A percentile compares a stretch with the other conserved stretches of the same genome.
phyloP scores from a whole-genome alignment of 2,888 invertebrate genomes.

The Polyploca ridens region DNA sequence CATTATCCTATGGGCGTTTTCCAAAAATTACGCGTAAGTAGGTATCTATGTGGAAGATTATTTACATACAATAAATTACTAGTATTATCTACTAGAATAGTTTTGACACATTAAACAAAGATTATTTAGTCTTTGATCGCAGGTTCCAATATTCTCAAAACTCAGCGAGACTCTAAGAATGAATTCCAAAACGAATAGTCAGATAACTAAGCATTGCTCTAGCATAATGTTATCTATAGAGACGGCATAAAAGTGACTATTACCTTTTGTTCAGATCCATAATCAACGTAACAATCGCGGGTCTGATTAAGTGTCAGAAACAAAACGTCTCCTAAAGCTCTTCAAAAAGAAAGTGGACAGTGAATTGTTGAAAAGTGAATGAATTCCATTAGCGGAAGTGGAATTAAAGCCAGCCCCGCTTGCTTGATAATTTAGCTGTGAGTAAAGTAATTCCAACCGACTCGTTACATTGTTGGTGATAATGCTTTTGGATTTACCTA shows the following conservation, averaged over 20 bases:
- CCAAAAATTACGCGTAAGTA: too few species aligned
- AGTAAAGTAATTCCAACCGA: slow-evolving; percentile 48
- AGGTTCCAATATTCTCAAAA: too few species aligned
- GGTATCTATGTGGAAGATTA: too few species aligned
- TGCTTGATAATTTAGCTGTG: slow-evolving; percentile 56
- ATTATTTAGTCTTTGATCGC: too few species aligned
- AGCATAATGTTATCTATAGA: slow-evolving; percentile 2
- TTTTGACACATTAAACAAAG: too few species aligned
- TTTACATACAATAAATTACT: too few species aligned
- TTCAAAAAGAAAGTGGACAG: slow-evolving; percentile 58
- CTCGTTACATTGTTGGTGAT: slow-evolving; percentile 47
- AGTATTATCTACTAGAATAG: too few species aligned
- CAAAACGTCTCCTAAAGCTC: slow-evolving; percentile 54
- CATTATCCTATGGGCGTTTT: too few species aligned
- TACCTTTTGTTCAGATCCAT: slow-evolving; percentile 24
- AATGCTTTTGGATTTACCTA: slow-evolving; percentile 42
- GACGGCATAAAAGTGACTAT: background rate
- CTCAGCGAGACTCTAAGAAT: too few species aligned
- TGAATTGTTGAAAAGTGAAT: slow-evolving; percentile 66
- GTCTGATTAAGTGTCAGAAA: slow-evolving; percentile 57
- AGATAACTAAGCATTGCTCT: background rate
- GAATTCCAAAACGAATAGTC: too few species aligned
- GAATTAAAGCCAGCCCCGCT: slow-evolving; percentile 56
- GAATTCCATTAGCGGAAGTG: slow-evolving; percentile 69
- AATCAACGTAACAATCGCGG: slow-evolving; percentile 48